These are phyloP conservation scores for Pogoniulus pusillus DNA, from an alignment of 2,797 vertebrate species.

Conservation along the genomic window DNA sequence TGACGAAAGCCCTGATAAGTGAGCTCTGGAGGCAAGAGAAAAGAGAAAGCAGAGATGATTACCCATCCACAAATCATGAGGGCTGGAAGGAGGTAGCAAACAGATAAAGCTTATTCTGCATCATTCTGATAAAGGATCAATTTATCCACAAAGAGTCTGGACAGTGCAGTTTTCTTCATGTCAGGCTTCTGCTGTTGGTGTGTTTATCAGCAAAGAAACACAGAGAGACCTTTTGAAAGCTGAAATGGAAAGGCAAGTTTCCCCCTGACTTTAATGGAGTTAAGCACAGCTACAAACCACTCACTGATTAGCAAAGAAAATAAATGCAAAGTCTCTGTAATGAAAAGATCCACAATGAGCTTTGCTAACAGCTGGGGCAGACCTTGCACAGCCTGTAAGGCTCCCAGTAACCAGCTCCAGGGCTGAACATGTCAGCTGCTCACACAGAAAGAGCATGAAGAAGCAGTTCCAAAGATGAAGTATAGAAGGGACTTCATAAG, in stretches of 20 bases:
- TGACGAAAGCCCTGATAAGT: background rate
- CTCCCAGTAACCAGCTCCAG: background rate
- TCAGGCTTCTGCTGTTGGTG: rapidly evolving
- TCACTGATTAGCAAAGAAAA: background rate
- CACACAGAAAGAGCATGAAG: background rate
- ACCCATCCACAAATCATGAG: background rate
- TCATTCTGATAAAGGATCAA: background rate
- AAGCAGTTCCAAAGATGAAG: background rate
- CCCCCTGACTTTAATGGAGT: background rate
- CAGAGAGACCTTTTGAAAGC: background rate
- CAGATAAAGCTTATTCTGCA: background rate
- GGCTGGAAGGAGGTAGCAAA: background rate
- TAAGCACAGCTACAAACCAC: background rate
- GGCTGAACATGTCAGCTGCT: background rate
- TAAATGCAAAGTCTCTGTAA: background rate
- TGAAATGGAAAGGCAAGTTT: background rate
- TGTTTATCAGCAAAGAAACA: background rate
- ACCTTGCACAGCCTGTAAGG: background rate
- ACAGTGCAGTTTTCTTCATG: background rate
- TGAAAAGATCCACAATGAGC: background rate
- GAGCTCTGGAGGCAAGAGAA: background rate
- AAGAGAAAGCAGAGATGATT: background rate
- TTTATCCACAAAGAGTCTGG: background rate
- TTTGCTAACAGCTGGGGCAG: background rate
- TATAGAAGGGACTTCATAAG: background rate